Base-by-base conservation (phyloP, 2,888 invertebrate species). In the Himalopsyche tibetana region DNA sequence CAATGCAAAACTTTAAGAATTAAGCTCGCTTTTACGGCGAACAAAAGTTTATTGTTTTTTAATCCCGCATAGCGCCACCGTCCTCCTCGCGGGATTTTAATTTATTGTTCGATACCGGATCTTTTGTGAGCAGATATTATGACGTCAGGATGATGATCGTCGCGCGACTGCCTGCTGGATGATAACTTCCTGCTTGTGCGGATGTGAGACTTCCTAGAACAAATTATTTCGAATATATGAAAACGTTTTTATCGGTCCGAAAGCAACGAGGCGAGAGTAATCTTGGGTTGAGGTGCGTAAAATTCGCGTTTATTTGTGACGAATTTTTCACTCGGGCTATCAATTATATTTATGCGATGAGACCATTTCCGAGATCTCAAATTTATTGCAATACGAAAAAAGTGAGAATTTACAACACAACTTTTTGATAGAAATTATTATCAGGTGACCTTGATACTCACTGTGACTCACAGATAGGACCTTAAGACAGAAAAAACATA, bases 21-120 rank as follows among this genome's bases (percentile, higher is more conserved):
- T 80, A 83, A 86, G 80, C 83, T 80, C 80, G 82, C 19, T 85
- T 85, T 85, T 82, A 79, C 79, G 83, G 56, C 85, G 40, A 80
- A 80, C 63, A 56, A 85, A 81, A 82, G 82, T 85, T 85, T 38
- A 85, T 85, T 85, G 82, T 85, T 85, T 85, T 85, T 85, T 85
- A 85, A 85, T 85, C 85, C 81, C 42, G 63, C 63, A 63, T 63
- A 63, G 28, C 19, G 19, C 28, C 63, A n/a, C 51, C 85, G 82
- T 83, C 85, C 82, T 85, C 85, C 79, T 82, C 82, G 79, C 55
- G 45, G 69, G 56, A 82, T 82, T 83, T 83, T 82, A 85, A 85
- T 85, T 63, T 63, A 28, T 63, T 85, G 85, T 85, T 85, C 81
- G 85, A 82, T 85, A 42, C 82, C 56, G 85, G 82, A 83, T 82